Conservation (phyloP, 1,140 invertebrate genomes). For the Dinothrombium tinctorium region DNA sequence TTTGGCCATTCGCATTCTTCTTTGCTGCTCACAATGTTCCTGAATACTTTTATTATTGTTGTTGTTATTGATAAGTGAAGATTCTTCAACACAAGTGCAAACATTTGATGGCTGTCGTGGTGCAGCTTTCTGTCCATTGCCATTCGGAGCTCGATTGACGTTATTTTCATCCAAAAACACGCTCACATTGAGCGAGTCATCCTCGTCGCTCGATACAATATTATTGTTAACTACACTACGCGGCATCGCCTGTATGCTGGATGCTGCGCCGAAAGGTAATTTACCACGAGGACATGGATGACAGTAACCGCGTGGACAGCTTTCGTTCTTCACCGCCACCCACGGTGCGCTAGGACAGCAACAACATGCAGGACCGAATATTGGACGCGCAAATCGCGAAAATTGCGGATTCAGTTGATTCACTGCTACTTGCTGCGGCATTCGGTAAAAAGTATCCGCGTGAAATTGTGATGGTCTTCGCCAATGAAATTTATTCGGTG, state of each 20-base stretch:
- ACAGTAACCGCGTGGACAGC: constrained; percentile 11
- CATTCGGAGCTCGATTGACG: not conserved
- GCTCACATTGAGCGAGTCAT: constrained; percentile 4
- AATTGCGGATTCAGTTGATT: not conserved
- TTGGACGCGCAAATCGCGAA: not conserved
- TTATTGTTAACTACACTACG: not conserved
- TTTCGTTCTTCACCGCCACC: not conserved
- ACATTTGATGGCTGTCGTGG: too few relatives aligned
- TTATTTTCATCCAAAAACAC: not conserved
- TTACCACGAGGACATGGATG: constrained; percentile 12
- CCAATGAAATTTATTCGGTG: not conserved
- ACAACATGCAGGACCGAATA: constrained; percentile 9
- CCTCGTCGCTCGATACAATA: not conserved
- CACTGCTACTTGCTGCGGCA: not conserved
- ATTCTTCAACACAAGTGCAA: constrained; percentile 5
- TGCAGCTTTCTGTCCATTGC: not conserved
- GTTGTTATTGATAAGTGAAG: not conserved
- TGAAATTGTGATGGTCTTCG: not conserved
- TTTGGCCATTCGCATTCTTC: not conserved
- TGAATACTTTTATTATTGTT: constrained; percentile 1
- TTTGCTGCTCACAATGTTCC: not conserved
- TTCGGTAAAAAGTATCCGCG: not conserved
- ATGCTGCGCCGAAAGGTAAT: constrained; percentile 16
- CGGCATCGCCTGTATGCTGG: constrained; percentile 11
- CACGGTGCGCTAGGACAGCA: constrained; percentile 4